Evolutionary conservation across 2,888 invertebrate species (phyloP).

Genomic region (Neoascia interrupta): DNA sequence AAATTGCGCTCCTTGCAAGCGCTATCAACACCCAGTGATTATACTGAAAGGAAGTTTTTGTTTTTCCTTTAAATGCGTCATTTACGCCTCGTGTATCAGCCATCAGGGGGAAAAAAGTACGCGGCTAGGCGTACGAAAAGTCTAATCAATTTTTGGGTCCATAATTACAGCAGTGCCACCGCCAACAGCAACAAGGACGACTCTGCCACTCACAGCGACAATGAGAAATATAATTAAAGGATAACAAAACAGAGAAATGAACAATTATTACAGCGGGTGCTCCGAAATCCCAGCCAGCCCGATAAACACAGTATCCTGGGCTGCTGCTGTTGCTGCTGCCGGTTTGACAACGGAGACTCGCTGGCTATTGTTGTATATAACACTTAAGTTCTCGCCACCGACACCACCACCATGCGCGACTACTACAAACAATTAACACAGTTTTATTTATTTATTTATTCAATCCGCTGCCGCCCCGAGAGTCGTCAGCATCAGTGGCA

Average conservation of each 20-base stretch:
- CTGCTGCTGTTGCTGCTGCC: too few relatives aligned
- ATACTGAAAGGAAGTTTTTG: constrained; percentile 10
- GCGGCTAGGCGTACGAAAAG: too few relatives aligned
- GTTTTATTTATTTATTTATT: constrained; percentile 54
- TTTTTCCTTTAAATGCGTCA: neutral
- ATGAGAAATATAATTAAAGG: constrained; percentile 49
- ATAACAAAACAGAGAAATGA: constrained; percentile 54
- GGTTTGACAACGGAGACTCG: neutral
- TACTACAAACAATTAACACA: constrained; percentile 49
- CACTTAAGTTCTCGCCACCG: constrained; percentile 6
- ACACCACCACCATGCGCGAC: neutral
- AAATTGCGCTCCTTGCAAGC: constrained; percentile 32
- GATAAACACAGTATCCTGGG: too few relatives aligned
- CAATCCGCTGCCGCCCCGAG: constrained; percentile 24
- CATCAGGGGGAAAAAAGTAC: neutral
- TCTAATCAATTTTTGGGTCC: constrained; percentile 20
- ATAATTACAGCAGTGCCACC: constrained; percentile 10
- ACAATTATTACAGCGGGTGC: constrained; percentile 51
- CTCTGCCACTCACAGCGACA: constrained; percentile 16
- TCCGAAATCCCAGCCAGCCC: neutral
- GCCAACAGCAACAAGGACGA: neutral
- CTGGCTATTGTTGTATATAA: constrained; percentile 9
- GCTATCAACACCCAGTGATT: constrained; percentile 26
- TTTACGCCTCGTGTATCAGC: neutral
- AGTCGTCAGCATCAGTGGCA: too few relatives aligned